Base-by-base conservation (phyloP, 2,113 vertebrate species). In the Tricholaema leucomelas region DNA sequence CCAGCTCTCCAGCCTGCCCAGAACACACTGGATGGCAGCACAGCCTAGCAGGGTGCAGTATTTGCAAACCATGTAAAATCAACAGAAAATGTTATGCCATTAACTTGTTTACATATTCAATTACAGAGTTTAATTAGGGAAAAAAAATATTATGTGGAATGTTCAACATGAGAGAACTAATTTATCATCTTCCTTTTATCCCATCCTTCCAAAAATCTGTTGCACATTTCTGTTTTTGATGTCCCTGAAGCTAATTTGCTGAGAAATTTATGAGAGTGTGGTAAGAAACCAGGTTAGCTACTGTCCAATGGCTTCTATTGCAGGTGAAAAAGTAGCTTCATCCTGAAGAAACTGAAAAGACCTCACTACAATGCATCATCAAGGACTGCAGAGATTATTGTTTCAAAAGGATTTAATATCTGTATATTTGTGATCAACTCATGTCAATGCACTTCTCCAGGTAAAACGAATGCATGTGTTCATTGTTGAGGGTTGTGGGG, bases 101-200 rank as follows among this genome's bases (percentile, higher is more conserved):
- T 7, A 30, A 82, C 52, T 64, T 5, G 9, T 82, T 52, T 85
- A 56, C 69, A 83, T 74, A 83, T n/a, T 78, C 81, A 86, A 58
- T 86, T 86, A 81, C 35, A 65, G 69, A 92, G 31, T 65, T 84
- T 79, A 48, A 88, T 78, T 69, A 72, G 30, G 19, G 38, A 91
- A 95, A 78, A 81, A 91, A 91, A 87, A 90, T 31, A 74, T 8
- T 79, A 85, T 9, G 44, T 24, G 23, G 81, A 78, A 90, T 91
- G 85, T 94, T 92, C 93, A 95, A 90, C 90, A 77, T 69, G 48
- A 84, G 76, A 91, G 91, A 91, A 88, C 94, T 94, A 95, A 92
- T 90, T 92, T 94, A 75, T 20, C 58, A 88, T n/a, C 28, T 85
- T 83, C 48, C 58, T 94, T 92, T 94, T 75, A 92, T 85, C 72